A percentile compares a stretch with the other conserved stretches of the same genome.
Evolutionary conservation across 2,113 vertebrate genomes (phyloP).

Genomic region (Hippocampus guttulatus): DNA sequence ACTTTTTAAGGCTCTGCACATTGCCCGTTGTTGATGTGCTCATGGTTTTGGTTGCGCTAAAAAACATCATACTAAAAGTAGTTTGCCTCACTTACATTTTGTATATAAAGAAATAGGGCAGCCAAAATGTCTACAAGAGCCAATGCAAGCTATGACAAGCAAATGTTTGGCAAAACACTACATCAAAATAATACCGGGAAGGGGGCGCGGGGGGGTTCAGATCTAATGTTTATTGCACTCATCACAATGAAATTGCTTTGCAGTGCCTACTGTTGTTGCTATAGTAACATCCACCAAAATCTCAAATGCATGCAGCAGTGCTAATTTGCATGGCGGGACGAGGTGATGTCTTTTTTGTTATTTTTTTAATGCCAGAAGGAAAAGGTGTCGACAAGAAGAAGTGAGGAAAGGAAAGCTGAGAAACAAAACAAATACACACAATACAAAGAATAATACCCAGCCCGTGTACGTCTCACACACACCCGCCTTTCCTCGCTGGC

Average conservation of each 20-base stretch:
- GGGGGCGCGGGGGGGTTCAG: constrained; percentile 6
- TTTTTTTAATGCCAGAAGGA: constrained; percentile 9
- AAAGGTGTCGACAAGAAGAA: constrained; percentile 10
- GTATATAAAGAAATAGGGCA: background rate
- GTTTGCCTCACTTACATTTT: background rate
- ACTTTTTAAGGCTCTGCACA: background rate
- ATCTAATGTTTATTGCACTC: background rate
- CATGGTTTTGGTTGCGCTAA: background rate
- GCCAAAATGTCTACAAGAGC: no score
- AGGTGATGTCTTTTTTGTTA: constrained; percentile 20
- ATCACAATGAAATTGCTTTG: constrained; percentile 29
- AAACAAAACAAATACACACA: background rate
- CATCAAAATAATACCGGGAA: no score
- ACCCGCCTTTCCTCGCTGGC: constrained; percentile 18
- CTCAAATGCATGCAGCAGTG: constrained; percentile 40
- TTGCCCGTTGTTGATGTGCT: background rate
- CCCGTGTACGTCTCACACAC: constrained; percentile 3
- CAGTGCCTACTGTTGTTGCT: constrained; percentile 66
- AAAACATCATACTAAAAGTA: background rate
- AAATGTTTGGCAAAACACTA: no score
- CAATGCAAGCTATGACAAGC: no score
- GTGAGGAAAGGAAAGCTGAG: constrained; percentile 1
- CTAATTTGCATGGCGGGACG: constrained; percentile 56
- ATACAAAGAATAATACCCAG: constrained; percentile 12
- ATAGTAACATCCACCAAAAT: constrained; percentile 61